Conservation (phyloP, 2,797 vertebrate species). For the Uromys caudimaculatus region DNA sequence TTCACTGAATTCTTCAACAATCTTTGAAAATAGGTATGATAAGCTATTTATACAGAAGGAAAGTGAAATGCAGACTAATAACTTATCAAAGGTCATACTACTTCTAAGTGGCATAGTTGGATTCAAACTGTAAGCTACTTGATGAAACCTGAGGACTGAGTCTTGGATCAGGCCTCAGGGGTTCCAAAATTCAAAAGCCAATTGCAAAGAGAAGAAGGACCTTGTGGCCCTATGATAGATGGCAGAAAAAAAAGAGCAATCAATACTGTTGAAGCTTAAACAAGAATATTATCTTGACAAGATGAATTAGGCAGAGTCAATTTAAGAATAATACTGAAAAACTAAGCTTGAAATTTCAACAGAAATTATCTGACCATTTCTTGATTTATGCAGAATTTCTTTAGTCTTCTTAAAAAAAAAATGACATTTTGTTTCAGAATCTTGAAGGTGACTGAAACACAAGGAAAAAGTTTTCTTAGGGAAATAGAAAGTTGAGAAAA, state of each 20-base stretch:
- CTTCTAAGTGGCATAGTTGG: background rate
- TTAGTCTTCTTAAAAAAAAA: background rate
- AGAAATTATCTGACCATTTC: background rate
- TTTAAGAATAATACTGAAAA: background rate
- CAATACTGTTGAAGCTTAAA: background rate
- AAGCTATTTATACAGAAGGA: background rate
- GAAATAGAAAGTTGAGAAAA: background rate
- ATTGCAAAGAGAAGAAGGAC: background rate
- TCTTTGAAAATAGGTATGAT: background rate
- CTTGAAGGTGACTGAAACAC: background rate
- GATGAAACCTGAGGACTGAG: background rate
- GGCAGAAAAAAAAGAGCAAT: background rate
- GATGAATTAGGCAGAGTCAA: background rate
- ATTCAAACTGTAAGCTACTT: background rate
- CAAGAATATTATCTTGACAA: background rate
- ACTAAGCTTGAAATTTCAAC: background rate
- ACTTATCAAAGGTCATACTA: background rate
- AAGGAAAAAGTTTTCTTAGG: background rate
- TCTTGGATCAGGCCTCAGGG: background rate
- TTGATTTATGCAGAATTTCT: background rate
- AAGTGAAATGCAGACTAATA: constrained; percentile 12
- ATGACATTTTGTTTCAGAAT: background rate
- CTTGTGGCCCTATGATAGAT: background rate
- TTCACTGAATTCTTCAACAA: background rate
- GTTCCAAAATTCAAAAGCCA: background rate